Conservation (phyloP, 2,888 invertebrate genomes). For the Darwinula stevensoni region DNA sequence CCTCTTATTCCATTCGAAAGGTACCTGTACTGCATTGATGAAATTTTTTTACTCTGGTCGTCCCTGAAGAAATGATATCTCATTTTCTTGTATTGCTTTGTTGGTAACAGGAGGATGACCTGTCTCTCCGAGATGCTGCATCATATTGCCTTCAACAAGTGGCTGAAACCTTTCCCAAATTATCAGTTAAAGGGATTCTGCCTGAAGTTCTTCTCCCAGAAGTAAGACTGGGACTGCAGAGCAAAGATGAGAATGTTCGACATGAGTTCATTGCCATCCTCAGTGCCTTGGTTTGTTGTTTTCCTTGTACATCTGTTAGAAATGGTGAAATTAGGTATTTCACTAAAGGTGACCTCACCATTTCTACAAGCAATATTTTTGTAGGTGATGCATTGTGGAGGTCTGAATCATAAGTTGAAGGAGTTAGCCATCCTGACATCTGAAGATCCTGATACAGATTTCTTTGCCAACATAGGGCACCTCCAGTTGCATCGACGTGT, state of each 20-base stretch:
- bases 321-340: conserved; percentile 4
- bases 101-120: conserved; percentile 32
- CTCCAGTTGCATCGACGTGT: conserved; percentile 56
- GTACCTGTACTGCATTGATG: conserved; percentile 12
- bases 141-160: conserved; percentile 38
- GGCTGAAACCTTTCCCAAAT: conserved; percentile 27
- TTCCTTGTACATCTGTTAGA: too few relatives aligned
- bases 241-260: conserved; percentile 34
- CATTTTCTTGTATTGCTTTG: conserved; percentile 8
- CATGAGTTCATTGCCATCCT: conserved; percentile 50
- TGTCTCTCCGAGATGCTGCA: conserved; percentile 48
- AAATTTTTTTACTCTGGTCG: conserved; percentile 6
- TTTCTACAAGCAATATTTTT: background rate
- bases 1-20: conserved; percentile 37
- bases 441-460: conserved; percentile 58
- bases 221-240: conserved; percentile 37
- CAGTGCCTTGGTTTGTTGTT: conserved; percentile 28
- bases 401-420: too few relatives aligned
- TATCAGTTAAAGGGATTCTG: conserved; percentile 32
- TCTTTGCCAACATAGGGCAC: conserved; percentile 77
- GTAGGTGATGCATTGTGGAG: too few relatives aligned
- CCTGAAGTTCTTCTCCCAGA: conserved; percentile 39
- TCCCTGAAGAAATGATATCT: conserved; percentile 7
- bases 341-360: background rate
- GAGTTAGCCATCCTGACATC: background rate